phyloP scores from a whole-genome alignment of 2,888 invertebrate genomes.

The Ornithoptera priamus region DNA sequence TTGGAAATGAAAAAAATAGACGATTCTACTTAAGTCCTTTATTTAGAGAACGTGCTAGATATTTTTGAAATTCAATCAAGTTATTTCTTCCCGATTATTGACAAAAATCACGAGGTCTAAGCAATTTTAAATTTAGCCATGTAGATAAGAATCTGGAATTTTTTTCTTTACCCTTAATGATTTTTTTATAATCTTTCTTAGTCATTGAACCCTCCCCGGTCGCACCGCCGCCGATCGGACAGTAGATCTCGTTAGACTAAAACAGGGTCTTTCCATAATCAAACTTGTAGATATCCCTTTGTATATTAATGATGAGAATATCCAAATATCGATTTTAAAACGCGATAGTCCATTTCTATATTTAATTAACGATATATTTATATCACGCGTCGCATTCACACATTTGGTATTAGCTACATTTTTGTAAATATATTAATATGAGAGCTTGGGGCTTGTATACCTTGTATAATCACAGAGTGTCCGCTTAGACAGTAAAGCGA shows the following conservation, averaged over 20 bases:
- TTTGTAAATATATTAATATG: constrained; percentile 40
- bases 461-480: constrained; percentile 38
- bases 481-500: constrained; percentile 35
- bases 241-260: constrained; percentile 55
- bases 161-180: too few species aligned
- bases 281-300: constrained; percentile 56
- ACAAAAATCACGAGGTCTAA: too few species aligned
- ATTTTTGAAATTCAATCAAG: too few species aligned
- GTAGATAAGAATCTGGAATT: too few species aligned
- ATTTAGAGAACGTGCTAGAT: too few species aligned
- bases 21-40: too few species aligned
- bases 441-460: constrained; percentile 45
- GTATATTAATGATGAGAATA: constrained; percentile 53
- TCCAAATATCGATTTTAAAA: constrained; percentile 62
- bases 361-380: constrained; percentile 44
- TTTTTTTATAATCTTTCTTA: too few species aligned
- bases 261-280: constrained; percentile 73
- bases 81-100: too few species aligned
- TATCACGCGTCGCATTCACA: constrained; percentile 46
- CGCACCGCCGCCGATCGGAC: constrained; percentile 40
- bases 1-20: too few species aligned
- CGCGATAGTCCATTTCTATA: constrained; percentile 57
- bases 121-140: too few species aligned
- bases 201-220: too few species aligned
- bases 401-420: constrained; percentile 37